phyloP scores from a whole-genome alignment of 2,888 invertebrate species.

The Erebia ligea region DNA sequence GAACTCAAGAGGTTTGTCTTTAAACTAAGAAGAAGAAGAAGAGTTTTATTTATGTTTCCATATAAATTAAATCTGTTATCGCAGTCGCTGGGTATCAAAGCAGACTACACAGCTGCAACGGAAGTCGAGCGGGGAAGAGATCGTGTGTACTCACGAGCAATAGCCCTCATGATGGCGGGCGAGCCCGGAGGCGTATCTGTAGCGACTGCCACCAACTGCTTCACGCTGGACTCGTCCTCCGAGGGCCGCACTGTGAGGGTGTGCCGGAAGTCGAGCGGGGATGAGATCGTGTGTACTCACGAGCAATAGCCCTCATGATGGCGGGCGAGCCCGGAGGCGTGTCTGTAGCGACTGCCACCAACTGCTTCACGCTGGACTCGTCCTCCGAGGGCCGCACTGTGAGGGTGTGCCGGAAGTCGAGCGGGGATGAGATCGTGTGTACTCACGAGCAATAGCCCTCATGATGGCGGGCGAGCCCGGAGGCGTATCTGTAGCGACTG shows the following conservation, averaged over 20 bases:
- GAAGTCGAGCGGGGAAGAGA: constrained; percentile 38
- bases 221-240: constrained; percentile 86
- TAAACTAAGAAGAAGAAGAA: too few species aligned
- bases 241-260: constrained; percentile 92
- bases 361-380: constrained; percentile 84
- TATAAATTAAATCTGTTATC: too few species aligned
- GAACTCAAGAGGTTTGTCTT: too few species aligned
- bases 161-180: constrained; percentile 92
- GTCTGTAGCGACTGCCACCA: constrained; percentile 73
- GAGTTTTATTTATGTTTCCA: too few species aligned
- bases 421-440: not conserved
- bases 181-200: too few species aligned
- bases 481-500: constrained; percentile 74
- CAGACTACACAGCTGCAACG: constrained; percentile 84
- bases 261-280: constrained; percentile 83
- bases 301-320: constrained; percentile 94
- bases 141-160: constrained; percentile 91
- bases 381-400: constrained; percentile 93
- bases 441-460: constrained; percentile 96
- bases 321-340: too few species aligned
- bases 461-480: too few species aligned
- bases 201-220: constrained; percentile 79
- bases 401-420: constrained; percentile 87
- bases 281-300: constrained; percentile 84
- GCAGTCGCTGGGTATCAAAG: too few species aligned